Conservation (phyloP, 1,140 invertebrate genomes). For the Tenebrio molitor region DNA sequence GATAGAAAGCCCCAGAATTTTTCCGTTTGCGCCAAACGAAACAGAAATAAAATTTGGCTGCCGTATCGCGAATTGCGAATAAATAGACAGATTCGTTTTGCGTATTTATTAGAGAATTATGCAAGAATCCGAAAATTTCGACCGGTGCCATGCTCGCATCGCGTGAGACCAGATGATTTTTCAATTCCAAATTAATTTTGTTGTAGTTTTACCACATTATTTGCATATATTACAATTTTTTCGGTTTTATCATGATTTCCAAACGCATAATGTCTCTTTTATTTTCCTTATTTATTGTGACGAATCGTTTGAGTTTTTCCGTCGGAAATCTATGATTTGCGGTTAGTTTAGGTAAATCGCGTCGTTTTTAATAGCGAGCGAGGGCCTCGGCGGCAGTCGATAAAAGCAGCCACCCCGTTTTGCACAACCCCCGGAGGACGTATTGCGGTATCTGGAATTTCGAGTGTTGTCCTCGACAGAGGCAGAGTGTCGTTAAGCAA, state of each 20-base stretch:
- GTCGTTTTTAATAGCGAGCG: not conserved
- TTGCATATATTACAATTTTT: not conserved
- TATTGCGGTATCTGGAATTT: not conserved
- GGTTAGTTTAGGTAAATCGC: not conserved
- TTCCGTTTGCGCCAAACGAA: too few species aligned
- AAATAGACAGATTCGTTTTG: too few species aligned
- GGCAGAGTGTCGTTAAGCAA: not conserved
- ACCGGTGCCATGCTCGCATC: not conserved
- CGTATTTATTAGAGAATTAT: too few species aligned
- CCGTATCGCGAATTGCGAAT: too few species aligned
- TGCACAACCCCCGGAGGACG: not conserved
- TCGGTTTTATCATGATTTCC: not conserved
- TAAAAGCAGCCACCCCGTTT: not conserved
- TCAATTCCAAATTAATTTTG: not conserved
- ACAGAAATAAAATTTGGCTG: too few species aligned
- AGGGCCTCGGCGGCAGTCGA: not conserved
- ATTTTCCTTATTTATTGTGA: too few species aligned
- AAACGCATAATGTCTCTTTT: not conserved
- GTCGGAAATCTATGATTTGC: not conserved
- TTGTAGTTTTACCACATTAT: not conserved
- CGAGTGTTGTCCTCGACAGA: not conserved
- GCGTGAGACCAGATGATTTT: not conserved
- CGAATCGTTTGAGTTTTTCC: not conserved
- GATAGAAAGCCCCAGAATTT: too few species aligned
- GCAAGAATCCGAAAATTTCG: not conserved